Evolutionary conservation across 2,113 vertebrate species (phyloP).

Genomic region (Lophius piscatorius): DNA sequence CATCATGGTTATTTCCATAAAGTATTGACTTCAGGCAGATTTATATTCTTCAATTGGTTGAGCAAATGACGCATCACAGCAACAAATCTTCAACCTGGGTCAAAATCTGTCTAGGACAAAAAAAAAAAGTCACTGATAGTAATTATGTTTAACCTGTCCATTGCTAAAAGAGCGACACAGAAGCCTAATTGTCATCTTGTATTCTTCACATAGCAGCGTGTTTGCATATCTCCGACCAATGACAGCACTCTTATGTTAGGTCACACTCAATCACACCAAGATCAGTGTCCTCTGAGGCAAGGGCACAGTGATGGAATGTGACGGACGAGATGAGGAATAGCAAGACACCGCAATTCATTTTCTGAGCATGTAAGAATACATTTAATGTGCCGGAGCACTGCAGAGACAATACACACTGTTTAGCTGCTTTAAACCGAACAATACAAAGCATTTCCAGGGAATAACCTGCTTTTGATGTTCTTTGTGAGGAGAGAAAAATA

Average conservation of each 20-base stretch:
- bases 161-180: neutral
- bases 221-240: conserved; percentile 27
- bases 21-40: neutral
- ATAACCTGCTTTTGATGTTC: conserved; percentile 31
- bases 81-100: neutral
- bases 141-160: neutral
- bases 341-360: conserved; percentile 57
- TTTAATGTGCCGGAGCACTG: conserved; percentile 1
- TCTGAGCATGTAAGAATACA: conserved; percentile 19
- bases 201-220: conserved; percentile 9
- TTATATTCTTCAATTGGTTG: neutral
- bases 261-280: conserved; percentile 51
- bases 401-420: neutral
- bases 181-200: conserved; percentile 7
- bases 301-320: conserved; percentile 41
- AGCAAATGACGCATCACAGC: neutral
- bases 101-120: neutral
- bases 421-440: conserved; percentile 23
- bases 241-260: conserved; percentile 34
- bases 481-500: conserved; percentile 18
- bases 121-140: neutral
- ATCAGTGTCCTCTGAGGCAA: conserved; percentile 54
- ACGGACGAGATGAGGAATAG: conserved; percentile 52
- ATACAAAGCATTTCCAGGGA: conserved; percentile 10
- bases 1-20: no score